phyloP scores from a whole-genome alignment of 2,113 vertebrate species.

The rat (Rattus norvegicus) region DNA sequence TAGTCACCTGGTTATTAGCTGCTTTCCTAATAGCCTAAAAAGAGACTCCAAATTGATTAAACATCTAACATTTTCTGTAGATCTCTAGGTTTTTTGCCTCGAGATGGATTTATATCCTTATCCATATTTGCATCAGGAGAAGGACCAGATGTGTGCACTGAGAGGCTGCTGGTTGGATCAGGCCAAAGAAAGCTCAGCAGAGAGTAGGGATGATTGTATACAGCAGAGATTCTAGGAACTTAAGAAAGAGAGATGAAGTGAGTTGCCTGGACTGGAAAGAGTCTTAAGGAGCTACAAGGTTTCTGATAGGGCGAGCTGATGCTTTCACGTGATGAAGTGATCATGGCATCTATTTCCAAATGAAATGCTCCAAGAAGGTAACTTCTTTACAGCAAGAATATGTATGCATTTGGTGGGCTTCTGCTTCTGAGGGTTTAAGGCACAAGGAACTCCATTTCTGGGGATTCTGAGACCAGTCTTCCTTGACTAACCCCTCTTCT shows the following conservation, averaged over 20 bases:
- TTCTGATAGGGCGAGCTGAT: background rate
- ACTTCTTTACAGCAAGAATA: background rate
- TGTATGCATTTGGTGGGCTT: background rate
- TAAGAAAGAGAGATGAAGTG: background rate
- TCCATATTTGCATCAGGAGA: background rate
- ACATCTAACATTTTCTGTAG: background rate
- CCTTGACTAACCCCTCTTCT: background rate
- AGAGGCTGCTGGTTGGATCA: background rate
- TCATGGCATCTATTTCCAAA: background rate
- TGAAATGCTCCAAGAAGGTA: background rate
- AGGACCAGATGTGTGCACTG: background rate
- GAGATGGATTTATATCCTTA: background rate
- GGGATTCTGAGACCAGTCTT: background rate
- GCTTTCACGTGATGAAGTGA: background rate
- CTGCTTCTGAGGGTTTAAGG: background rate
- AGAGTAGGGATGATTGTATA: background rate
- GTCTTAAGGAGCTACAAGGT: background rate
- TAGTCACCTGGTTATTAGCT: background rate
- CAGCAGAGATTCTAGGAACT: background rate
- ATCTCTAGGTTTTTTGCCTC: background rate
- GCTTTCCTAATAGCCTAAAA: background rate
- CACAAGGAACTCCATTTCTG: background rate
- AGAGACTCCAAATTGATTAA: background rate
- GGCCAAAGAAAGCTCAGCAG: background rate
- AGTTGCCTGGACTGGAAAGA: background rate